Evolutionary conservation across 2,113 vertebrate genomes (phyloP).

Genomic region (Cyanistes caeruleus): DNA sequence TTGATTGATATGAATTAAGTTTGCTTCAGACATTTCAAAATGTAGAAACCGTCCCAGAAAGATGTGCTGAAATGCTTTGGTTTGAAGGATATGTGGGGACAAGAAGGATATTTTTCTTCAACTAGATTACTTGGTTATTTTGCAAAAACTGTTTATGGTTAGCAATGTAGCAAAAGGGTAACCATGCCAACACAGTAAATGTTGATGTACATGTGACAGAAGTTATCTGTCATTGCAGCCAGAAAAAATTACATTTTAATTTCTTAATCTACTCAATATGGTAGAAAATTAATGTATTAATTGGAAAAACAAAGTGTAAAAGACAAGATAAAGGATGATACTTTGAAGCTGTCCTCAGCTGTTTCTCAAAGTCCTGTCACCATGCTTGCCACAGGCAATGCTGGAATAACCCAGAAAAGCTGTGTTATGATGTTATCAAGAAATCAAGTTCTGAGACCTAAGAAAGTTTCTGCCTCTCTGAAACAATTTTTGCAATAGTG

Average conservation of each 20-base stretch:
- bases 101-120: not conserved
- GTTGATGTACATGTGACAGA: conserved; percentile 18
- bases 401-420: not conserved
- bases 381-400: not conserved
- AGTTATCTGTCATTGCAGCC: not conserved
- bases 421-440: not conserved
- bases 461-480: not conserved
- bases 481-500: not conserved
- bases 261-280: conserved; percentile 9
- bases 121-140: not conserved
- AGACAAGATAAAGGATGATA: conserved; percentile 14
- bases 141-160: not conserved
- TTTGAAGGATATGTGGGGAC: rapidly evolving
- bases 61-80: not conserved
- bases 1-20: not conserved
- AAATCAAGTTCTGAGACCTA: not conserved
- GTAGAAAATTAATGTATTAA: conserved; percentile 28
- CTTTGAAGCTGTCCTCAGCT: not conserved
- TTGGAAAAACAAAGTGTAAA: conserved; percentile 39
- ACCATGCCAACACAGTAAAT: conserved; percentile 12
- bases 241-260: conserved; percentile 1
- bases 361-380: conserved; percentile 8
- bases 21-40: not conserved
- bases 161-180: conserved; percentile 12
- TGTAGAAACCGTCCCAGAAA: not conserved